Base-by-base conservation (phyloP, 2,888 invertebrate genomes). In the Rhorus exstirpatorius region DNA sequence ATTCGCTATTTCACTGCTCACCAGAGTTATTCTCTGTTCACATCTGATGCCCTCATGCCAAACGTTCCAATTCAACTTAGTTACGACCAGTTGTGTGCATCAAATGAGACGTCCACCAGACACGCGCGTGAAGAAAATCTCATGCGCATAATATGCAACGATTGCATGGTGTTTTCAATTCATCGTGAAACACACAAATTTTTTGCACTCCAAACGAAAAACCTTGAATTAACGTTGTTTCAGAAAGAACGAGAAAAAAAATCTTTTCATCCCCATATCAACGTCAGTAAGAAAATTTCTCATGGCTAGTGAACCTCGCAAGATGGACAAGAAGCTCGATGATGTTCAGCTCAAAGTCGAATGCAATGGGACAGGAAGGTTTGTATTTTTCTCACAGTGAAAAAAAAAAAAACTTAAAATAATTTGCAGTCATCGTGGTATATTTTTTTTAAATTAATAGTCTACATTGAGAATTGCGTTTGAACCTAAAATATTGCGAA, bases 51-150 rank as follows among this genome's bases (percentile, higher is more conserved):
- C 24, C 71, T 61, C 78, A 26, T 63, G 31, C 61, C 41, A 53
- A 58, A 31, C 67, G 58, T n/a, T n/a, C 72, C 78, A 78, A 81
- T 81, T 81, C 78, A 51, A 74, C 61, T 78, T 65, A 78, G 78
- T 81, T 81, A 81, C 72, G 53, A 63, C 61, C 71, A 38, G 67
- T 78, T n/a, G n/a, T 78, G 67, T 77, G 79, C 65, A 53, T 60
- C 71, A 51, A 65, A 70, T 51, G 49, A 35, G 14, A 31, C 70
- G 67, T 70, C 10, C 72, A 46, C 8, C 26, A 26, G 24, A 65
- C 51, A 35, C 65, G 58, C 44, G 67, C 60, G 49, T 31, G 46
- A 49, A 19, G 61, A 49, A 58, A 75, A 67, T 65, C 8, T 53
- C 14, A 60, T 70, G 38, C 51, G 44, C 46, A n/a, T 49, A n/a